Conservation (phyloP, 2,113 vertebrate genomes). For the Haemorhous mexicanus region DNA sequence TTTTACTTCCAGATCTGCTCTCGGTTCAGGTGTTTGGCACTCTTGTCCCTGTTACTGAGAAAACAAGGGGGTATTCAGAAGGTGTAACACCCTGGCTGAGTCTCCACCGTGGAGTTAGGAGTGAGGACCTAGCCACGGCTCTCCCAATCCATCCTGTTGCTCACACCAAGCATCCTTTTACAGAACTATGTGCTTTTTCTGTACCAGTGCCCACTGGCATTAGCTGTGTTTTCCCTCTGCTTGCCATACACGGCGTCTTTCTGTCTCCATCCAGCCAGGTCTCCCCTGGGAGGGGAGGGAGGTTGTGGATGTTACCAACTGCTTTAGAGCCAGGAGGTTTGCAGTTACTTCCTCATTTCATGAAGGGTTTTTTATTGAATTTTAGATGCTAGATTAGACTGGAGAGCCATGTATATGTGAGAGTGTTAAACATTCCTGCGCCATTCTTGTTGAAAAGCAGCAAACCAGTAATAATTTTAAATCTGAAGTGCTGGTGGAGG, state of each 20-base stretch:
- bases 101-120: background rate
- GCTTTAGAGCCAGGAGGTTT: background rate
- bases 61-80: accelerated
- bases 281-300: background rate
- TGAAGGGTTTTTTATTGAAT: background rate
- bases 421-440: background rate
- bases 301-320: background rate
- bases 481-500: background rate
- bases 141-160: background rate
- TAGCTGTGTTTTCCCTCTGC: background rate
- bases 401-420: background rate
- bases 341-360: background rate
- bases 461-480: background rate
- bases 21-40: background rate
- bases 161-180: background rate
- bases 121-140: background rate
- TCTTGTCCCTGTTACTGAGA: background rate
- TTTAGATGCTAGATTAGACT: background rate
- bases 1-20: background rate
- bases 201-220: background rate
- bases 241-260: background rate
- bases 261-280: background rate
- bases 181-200: background rate
- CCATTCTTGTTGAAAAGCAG: background rate
- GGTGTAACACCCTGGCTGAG: background rate